These are phyloP conservation scores for Sitophilus oryzae DNA, from an alignment of 1,140 invertebrate species.

Conservation along the genomic window DNA sequence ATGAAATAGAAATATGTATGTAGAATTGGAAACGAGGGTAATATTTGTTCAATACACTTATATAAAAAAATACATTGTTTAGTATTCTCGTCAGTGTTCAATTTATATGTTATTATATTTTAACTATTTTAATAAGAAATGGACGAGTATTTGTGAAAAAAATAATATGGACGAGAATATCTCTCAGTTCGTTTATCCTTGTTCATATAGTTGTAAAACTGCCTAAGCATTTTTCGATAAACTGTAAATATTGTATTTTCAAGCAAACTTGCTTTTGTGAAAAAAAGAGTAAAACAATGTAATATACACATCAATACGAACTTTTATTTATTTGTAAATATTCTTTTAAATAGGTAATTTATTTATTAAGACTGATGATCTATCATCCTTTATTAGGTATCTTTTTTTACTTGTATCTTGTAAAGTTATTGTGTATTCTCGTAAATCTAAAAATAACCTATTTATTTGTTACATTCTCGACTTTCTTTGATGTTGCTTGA, in stretches of 20 bases:
- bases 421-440: conserved; percentile 9
- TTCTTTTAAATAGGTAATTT: conserved; percentile 36
- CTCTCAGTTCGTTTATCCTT: not conserved
- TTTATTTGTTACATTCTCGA: conserved; percentile 19
- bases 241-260: conserved; percentile 24
- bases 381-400: conserved; percentile 31
- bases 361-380: conserved; percentile 40
- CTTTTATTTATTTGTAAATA: conserved; percentile 37
- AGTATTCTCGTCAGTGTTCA: too few relatives aligned
- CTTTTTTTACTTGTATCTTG: conserved; percentile 26
- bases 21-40: too few relatives aligned
- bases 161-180: not conserved
- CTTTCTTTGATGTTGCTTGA: not conserved
- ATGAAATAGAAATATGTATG: too few relatives aligned
- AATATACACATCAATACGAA: conserved; percentile 14
- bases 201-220: conserved; percentile 11
- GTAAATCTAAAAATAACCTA: conserved; percentile 12
- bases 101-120: too few relatives aligned
- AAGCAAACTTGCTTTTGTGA: conserved; percentile 13
- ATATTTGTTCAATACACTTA: too few relatives aligned
- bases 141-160: too few relatives aligned
- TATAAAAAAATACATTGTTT: too few relatives aligned
- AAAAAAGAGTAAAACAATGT: conserved; percentile 14
- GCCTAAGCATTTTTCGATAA: conserved; percentile 16
- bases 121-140: too few relatives aligned